Evolutionary conservation across 1,140 invertebrate species (phyloP).

Genomic region (Cydia pomonella): DNA sequence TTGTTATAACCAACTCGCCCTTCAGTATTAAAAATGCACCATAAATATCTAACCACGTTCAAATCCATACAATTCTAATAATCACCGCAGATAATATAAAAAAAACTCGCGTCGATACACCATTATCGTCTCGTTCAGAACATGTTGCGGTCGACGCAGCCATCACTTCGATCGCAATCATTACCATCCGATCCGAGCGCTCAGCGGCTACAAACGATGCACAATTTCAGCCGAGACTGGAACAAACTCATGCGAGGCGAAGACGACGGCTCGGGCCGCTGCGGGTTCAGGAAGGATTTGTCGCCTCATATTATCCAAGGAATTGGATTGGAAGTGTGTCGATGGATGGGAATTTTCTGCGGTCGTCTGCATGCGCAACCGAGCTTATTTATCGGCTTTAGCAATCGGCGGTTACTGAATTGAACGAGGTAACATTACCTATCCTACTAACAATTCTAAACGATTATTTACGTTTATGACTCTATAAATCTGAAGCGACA

Average conservation of each 20-base stretch:
- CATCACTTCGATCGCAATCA: slow-evolving; percentile 68
- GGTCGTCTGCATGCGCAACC: slow-evolving; percentile 65
- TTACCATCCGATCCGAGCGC: slow-evolving; percentile 55
- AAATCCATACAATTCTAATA: slow-evolving; percentile 56
- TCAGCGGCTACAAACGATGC: slow-evolving; percentile 56
- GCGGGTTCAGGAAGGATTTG: slow-evolving; percentile 62
- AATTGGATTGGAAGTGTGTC: slow-evolving; percentile 71
- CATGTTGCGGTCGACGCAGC: slow-evolving; percentile 69
- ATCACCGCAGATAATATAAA: slow-evolving; percentile 61
- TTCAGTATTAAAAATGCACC: slow-evolving; percentile 23
- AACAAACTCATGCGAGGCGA: slow-evolving; percentile 57
- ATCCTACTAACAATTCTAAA: slow-evolving; percentile 35
- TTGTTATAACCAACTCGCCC: too few relatives aligned
- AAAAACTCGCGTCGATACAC: slow-evolving; percentile 53
- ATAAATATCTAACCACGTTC: slow-evolving; percentile 47
- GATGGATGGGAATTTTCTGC: slow-evolving; percentile 70
- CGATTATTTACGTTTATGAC: slow-evolving; percentile 23
- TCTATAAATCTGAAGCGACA: slow-evolving; percentile 43
- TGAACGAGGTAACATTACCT: slow-evolving; percentile 55
- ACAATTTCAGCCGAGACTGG: slow-evolving; percentile 51
- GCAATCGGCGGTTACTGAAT: slow-evolving; percentile 65
- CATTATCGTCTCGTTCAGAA: slow-evolving; percentile 71
- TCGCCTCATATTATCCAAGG: slow-evolving; percentile 67
- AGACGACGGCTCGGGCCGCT: slow-evolving; percentile 54
- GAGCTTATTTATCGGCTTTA: slow-evolving; percentile 63